phyloP scores from a whole-genome alignment of 2,113 vertebrate genomes.

The Ptyas mucosa region DNA sequence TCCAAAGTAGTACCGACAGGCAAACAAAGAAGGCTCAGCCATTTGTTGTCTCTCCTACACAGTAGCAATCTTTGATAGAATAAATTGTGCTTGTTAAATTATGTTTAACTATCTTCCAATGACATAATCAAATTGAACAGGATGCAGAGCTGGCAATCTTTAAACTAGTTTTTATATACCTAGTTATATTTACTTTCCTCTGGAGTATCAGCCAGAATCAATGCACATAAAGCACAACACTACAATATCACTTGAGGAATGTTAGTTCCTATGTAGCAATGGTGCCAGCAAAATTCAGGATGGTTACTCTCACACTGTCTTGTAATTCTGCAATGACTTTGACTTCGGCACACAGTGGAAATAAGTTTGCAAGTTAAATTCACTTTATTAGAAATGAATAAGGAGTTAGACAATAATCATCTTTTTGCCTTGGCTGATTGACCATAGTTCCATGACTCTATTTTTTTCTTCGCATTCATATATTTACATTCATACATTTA shows the following conservation, averaged over 20 bases:
- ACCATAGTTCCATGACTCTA: neutral
- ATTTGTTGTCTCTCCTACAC: neutral
- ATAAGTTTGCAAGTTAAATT: slow-evolving; percentile 42
- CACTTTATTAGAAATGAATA: slow-evolving; percentile 21
- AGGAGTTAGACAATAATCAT: neutral
- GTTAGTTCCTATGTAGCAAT: slow-evolving; percentile 33
- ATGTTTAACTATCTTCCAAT: slow-evolving; percentile 21
- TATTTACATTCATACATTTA: neutral
- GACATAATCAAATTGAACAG: slow-evolving; percentile 16
- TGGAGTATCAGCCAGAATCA: slow-evolving; percentile 53
- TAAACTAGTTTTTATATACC: slow-evolving; percentile 6
- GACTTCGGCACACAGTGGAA: slow-evolving; percentile 49
- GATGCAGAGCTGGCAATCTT: slow-evolving; percentile 54
- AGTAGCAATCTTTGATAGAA: neutral
- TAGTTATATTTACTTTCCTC: slow-evolving; percentile 30
- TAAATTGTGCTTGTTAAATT: fast-evolving
- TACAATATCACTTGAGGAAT: slow-evolving; percentile 38
- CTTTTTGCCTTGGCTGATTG: neutral
- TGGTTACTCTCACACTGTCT: slow-evolving; percentile 29
- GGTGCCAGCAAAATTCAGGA: slow-evolving; percentile 23
- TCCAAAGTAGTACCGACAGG: neutral
- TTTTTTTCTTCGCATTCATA: neutral
- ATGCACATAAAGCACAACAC: slow-evolving; percentile 33
- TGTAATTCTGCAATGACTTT: slow-evolving; percentile 14
- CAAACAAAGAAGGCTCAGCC: too few species aligned